Evolutionary conservation across 2,797 vertebrate species (phyloP).

Genomic region (Atherinosoma microstoma): DNA sequence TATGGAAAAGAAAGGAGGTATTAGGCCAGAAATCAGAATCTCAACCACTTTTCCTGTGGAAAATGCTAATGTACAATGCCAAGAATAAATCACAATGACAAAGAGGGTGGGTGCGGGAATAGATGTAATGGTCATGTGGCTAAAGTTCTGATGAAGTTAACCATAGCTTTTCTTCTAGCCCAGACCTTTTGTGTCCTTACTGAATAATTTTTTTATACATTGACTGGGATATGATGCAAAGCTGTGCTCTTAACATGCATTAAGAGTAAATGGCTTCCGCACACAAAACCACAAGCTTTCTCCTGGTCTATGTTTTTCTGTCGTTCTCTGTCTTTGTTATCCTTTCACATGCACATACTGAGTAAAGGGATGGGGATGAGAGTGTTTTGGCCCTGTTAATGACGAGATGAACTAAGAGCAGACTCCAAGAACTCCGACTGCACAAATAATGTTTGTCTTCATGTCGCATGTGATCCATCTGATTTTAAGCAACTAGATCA

Average conservation of each 20-base stretch:
- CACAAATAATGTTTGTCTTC: constrained; percentile 65
- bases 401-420: constrained; percentile 54
- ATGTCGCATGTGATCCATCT: constrained; percentile 30
- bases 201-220: constrained; percentile 78
- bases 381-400: constrained; percentile 34
- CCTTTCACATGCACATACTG: constrained; percentile 16
- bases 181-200: constrained; percentile 81
- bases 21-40: constrained; percentile 76
- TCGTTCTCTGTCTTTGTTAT: constrained; percentile 53
- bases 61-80: constrained; percentile 73
- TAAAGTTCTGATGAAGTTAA: constrained; percentile 81
- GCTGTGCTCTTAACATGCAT: constrained; percentile 77
- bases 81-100: constrained; percentile 84
- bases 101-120: constrained; percentile 62
- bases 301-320: constrained; percentile 45
- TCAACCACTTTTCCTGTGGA: constrained; percentile 81
- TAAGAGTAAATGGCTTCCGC: constrained; percentile 82
- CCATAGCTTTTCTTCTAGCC: constrained; percentile 68
- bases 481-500: constrained; percentile 46
- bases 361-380: constrained; percentile 17
- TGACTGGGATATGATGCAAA: constrained; percentile 72
- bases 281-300: constrained; percentile 75
- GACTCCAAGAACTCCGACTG: constrained; percentile 43
- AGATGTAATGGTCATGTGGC: constrained; percentile 74
- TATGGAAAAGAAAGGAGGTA: constrained; percentile 76